These are phyloP conservation scores for Corythornis leucogaster DNA, from an alignment of 2,797 vertebrate species.

Conservation along the genomic window DNA sequence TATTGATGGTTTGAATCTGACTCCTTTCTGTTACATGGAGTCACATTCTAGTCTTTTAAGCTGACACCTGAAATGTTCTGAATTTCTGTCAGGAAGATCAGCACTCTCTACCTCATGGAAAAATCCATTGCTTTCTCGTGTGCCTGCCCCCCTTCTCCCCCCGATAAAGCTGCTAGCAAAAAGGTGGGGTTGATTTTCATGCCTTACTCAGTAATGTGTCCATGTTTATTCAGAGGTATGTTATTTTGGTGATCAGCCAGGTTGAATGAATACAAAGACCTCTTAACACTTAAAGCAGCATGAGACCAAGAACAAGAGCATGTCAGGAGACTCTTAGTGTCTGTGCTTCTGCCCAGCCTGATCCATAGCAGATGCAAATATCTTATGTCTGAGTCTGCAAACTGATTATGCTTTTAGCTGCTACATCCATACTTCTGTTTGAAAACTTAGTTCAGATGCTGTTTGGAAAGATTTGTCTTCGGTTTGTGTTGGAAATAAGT, in stretches of 20 bases:
- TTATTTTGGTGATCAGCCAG: background rate
- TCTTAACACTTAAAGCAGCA: background rate
- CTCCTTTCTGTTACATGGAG: background rate
- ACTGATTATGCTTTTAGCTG: background rate
- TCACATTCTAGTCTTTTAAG: background rate
- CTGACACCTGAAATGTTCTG: background rate
- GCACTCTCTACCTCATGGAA: background rate
- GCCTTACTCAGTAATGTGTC: background rate
- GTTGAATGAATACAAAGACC: background rate
- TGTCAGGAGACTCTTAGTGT: background rate
- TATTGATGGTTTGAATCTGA: background rate
- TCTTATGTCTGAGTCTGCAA: background rate
- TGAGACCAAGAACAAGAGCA: background rate
- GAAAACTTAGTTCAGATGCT: background rate
- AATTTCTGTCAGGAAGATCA: background rate
- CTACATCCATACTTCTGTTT: background rate
- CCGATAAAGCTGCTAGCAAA: background rate
- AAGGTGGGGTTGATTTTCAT: background rate
- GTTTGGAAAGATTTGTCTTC: background rate
- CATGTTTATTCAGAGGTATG: background rate
- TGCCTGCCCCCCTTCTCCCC: background rate
- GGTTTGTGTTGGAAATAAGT: background rate
- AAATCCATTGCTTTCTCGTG: rapidly evolving
- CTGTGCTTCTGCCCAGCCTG: rapidly evolving
- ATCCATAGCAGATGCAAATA: background rate